Evolutionary conservation across 2,113 vertebrate species (phyloP).

Genomic region (Trogon melanurus): DNA sequence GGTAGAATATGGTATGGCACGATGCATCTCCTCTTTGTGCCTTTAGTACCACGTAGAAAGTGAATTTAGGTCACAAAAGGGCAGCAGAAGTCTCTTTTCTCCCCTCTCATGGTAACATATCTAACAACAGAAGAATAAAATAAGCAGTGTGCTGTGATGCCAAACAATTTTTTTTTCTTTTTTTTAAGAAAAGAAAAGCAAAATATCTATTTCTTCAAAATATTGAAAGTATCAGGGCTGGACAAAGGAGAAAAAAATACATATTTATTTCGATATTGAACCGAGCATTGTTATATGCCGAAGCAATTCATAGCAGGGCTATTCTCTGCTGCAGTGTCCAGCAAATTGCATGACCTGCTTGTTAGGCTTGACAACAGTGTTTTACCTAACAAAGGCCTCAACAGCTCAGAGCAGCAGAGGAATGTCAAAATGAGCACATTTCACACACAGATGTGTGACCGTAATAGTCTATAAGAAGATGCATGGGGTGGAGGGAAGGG

Average conservation of each 20-base stretch:
- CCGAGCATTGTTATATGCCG: slow-evolving; percentile 51
- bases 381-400: slow-evolving; percentile 90
- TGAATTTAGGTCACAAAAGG: slow-evolving; percentile 63
- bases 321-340: slow-evolving; percentile 73
- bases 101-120: background rate
- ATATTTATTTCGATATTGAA: slow-evolving; percentile 67
- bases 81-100: background rate
- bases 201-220: slow-evolving; percentile 51
- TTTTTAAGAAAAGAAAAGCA: background rate
- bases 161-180: background rate
- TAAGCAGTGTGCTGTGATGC: background rate
- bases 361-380: slow-evolving; percentile 90
- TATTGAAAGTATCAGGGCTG: background rate
- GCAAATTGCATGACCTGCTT: slow-evolving; percentile 83
- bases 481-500: slow-evolving; percentile 74
- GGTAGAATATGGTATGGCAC: background rate
- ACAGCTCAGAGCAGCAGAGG: slow-evolving; percentile 83
- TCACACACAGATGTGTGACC: slow-evolving; percentile 97
- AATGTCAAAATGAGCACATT: slow-evolving; percentile 97
- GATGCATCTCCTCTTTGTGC: slow-evolving; percentile 31
- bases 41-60: slow-evolving; percentile 47
- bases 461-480: slow-evolving; percentile 86
- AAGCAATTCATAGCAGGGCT: slow-evolving; percentile 69
- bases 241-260: slow-evolving; percentile 58
- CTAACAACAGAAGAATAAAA: slow-evolving; percentile 51